These are phyloP conservation scores for Gasterosteus aculeatus DNA, from an alignment of 2,113 vertebrate species.

Conservation along the genomic window DNA sequence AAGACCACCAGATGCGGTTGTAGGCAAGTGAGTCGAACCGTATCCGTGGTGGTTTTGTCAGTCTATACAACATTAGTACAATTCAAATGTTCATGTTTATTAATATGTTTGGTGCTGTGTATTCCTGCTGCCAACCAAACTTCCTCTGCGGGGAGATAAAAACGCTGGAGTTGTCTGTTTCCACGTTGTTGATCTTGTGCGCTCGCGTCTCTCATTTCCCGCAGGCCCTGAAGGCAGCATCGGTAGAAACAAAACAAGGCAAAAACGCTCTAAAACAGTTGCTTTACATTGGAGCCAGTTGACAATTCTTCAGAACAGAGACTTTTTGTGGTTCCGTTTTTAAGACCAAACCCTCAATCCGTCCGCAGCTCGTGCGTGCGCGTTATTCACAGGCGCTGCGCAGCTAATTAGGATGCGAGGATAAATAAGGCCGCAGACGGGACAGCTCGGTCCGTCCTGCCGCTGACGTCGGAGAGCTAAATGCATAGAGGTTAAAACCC, in stretches of 20 bases:
- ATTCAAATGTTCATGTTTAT: neutral
- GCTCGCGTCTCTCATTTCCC: slow-evolving; percentile 3
- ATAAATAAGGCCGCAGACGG: slow-evolving; percentile 62
- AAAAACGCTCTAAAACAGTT: neutral
- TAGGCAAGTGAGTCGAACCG: neutral
- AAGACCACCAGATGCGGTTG: neutral
- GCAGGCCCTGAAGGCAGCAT: slow-evolving; percentile 40
- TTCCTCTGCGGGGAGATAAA: neutral
- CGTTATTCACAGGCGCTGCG: slow-evolving; percentile 36
- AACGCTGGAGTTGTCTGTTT: slow-evolving; percentile 8
- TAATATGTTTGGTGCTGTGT: neutral
- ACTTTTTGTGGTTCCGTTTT: too few relatives aligned
- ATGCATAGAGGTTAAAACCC: slow-evolving; percentile 13
- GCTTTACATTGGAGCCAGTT: neutral
- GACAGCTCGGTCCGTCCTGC: slow-evolving; percentile 43
- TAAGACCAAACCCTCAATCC: rapidly evolving
- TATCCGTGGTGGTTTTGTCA: neutral
- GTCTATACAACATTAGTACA: neutral
- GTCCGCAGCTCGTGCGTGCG: neutral
- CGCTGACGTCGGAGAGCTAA: slow-evolving; percentile 32
- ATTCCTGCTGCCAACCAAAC: neutral
- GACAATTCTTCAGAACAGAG: rapidly evolving
- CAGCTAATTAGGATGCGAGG: slow-evolving; percentile 45
- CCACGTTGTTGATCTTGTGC: neutral
- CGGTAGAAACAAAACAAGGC: slow-evolving; percentile 21